Conservation (phyloP, 92 coral and sea anemone species). For the Siderastrea siderea region DNA sequence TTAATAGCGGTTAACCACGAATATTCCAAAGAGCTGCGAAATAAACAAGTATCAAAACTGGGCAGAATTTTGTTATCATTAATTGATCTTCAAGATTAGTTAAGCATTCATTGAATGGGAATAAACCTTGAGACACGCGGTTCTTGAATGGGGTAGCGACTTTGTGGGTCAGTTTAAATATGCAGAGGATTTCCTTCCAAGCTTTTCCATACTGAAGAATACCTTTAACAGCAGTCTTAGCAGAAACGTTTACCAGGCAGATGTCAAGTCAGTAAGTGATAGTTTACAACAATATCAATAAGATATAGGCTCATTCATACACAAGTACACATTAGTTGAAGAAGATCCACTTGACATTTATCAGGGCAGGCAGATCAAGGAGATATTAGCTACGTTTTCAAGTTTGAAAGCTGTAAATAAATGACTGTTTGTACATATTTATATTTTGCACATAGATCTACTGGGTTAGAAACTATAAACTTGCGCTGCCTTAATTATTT, state of each 20-base stretch:
- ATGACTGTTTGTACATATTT: no score
- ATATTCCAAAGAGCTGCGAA: slow-evolving; percentile 1
- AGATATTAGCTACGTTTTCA: not conserved
- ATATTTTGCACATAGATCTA: not conserved
- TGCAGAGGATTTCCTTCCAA: not conserved
- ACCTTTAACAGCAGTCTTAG: not conserved
- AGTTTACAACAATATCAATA: not conserved
- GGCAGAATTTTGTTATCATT: not conserved
- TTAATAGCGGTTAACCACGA: slow-evolving; percentile 20
- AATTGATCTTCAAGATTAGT: slow-evolving; percentile 12
- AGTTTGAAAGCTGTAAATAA: not conserved
- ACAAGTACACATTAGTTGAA: not conserved
- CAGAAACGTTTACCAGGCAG: slow-evolving; percentile 7
- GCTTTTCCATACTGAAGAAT: not conserved
- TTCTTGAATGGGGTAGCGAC: not conserved
- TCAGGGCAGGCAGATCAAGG: not conserved
- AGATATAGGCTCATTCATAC: not conserved
- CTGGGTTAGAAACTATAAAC: not conserved
- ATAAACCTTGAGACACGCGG: not conserved
- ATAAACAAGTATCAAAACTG: not conserved
- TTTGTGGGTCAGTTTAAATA: not conserved
- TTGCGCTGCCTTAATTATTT: not conserved
- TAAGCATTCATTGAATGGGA: not conserved
- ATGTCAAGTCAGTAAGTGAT: slow-evolving; percentile 3
- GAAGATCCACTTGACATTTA: slow-evolving; percentile 8